Evolutionary conservation across 2,888 invertebrate species (phyloP).

Genomic region (Exocentrus adspersus): DNA sequence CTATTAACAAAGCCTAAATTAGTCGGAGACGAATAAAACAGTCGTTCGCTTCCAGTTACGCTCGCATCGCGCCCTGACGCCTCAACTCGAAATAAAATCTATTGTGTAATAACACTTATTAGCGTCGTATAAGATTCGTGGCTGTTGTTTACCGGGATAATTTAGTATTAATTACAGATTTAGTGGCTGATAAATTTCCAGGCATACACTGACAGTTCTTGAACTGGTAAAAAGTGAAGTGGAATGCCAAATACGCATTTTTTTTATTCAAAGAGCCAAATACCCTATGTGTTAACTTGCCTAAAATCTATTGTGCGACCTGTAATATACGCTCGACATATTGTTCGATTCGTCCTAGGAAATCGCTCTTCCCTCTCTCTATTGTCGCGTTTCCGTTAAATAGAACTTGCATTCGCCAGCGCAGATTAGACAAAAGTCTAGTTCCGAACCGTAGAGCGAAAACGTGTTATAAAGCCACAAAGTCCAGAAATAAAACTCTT

Average conservation of each 20-base stretch:
- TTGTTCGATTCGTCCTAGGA: constrained; percentile 42
- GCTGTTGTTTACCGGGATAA: constrained; percentile 20
- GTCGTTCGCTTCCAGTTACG: constrained; percentile 54
- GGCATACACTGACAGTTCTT: too few species aligned
- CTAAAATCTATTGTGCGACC: constrained; percentile 51
- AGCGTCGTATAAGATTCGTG: constrained; percentile 12
- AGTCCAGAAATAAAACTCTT: constrained; percentile 23
- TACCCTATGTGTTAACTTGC: constrained; percentile 29
- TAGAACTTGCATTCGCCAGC: constrained; percentile 35
- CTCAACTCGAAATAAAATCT: constrained; percentile 21
- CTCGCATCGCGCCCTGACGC: constrained; percentile 49
- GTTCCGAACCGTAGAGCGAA: constrained; percentile 27
- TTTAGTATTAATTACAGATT: not conserved
- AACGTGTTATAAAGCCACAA: constrained; percentile 30
- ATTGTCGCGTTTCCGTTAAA: constrained; percentile 29
- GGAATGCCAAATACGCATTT: too few species aligned
- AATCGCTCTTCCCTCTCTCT: constrained; percentile 14
- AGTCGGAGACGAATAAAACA: constrained; percentile 57
- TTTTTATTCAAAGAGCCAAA: not conserved
- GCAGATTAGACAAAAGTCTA: constrained; percentile 35
- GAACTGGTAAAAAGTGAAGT: too few species aligned
- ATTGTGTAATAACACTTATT: constrained; percentile 24
- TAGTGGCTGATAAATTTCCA: not conserved
- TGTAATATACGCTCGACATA: constrained; percentile 50
- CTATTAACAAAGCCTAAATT: constrained; percentile 61